These are phyloP conservation scores for Xenus cinereus DNA, from an alignment of 2,113 vertebrate genomes.

Conservation along the genomic window DNA sequence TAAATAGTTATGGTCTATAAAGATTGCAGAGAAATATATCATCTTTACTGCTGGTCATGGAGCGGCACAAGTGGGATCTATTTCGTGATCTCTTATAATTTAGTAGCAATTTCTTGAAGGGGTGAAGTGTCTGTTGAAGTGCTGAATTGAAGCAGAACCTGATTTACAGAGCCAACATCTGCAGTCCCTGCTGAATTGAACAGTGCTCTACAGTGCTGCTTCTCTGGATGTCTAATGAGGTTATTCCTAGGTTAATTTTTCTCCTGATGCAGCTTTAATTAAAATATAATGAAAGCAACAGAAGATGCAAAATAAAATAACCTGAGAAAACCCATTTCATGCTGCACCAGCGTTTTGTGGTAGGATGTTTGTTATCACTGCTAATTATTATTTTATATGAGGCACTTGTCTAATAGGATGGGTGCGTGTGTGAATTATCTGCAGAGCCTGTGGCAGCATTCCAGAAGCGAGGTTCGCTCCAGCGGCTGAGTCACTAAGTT, in stretches of 20 bases:
- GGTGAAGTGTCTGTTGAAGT: neutral
- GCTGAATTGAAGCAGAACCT: neutral
- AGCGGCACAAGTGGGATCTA: neutral
- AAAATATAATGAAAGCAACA: neutral
- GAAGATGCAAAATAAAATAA: neutral
- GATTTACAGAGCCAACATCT: neutral
- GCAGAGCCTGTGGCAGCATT: neutral
- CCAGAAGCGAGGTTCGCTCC: neutral
- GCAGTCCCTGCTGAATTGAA: neutral
- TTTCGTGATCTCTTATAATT: neutral
- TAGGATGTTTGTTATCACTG: constrained; percentile 16
- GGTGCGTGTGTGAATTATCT: neutral
- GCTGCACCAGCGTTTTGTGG: neutral
- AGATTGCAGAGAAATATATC: neutral
- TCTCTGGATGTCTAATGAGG: constrained; percentile 6
- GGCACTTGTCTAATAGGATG: neutral
- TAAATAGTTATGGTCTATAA: neutral
- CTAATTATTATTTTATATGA: constrained; percentile 25
- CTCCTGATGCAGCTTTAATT: constrained; percentile 36
- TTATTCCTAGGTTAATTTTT: constrained; percentile 24
- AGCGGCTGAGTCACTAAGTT: neutral
- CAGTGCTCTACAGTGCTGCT: neutral
- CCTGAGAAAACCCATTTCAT: neutral
- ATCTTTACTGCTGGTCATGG: neutral
- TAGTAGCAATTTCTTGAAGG: neutral